Conservation (phyloP, 2,888 invertebrate genomes). For the Glaucopsyche alexis region DNA sequence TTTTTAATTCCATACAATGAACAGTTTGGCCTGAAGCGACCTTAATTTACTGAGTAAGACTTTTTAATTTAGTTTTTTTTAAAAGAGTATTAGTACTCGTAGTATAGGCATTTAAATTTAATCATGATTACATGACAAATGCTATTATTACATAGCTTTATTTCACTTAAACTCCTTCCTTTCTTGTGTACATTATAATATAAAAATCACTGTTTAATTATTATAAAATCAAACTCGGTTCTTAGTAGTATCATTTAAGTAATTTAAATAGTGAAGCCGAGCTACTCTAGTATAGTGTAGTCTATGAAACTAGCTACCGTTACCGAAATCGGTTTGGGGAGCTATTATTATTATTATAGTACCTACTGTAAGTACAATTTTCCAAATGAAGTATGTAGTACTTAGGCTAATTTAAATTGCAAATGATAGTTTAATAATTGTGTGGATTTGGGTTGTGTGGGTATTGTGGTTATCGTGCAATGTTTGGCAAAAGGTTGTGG, state of each 20-base stretch:
- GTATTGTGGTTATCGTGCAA: not conserved
- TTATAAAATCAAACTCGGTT: too few relatives aligned
- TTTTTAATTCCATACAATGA: constrained; percentile 3
- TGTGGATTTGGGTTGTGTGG: not conserved
- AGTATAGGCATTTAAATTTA: too few relatives aligned
- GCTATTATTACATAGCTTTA: too few relatives aligned
- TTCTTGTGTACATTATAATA: too few relatives aligned
- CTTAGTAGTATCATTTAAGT: too few relatives aligned
- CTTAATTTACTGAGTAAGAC: not conserved
- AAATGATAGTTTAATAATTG: not conserved
- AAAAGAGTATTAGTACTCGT: not conserved
- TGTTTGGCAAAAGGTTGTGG: not conserved
- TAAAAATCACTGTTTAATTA: too few relatives aligned
- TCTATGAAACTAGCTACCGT: too few relatives aligned
- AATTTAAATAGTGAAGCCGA: too few relatives aligned
- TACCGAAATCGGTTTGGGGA: too few relatives aligned
- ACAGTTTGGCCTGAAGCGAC: not conserved
- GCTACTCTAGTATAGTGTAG: not conserved
- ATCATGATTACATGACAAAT: too few relatives aligned
- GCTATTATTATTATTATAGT: too few relatives aligned
- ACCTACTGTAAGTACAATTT: not conserved
- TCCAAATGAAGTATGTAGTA: not conserved
- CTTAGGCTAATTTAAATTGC: not conserved
- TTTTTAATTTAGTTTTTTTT: not conserved
- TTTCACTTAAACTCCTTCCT: too few relatives aligned